phyloP scores from a whole-genome alignment of 2,888 invertebrate genomes.

The Rhamphomyia laevipes region DNA sequence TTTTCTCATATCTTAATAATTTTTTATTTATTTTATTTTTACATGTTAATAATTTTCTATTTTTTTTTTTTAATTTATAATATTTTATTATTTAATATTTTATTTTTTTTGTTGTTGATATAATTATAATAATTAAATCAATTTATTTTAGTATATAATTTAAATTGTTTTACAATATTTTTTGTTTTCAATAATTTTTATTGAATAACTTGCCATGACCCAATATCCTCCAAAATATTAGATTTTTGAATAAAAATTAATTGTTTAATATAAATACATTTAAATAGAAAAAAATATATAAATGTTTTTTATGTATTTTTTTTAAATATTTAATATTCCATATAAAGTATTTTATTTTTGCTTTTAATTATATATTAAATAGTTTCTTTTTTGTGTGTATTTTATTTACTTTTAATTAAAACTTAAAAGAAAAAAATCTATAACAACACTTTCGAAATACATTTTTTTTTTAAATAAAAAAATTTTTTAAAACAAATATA shows the following conservation, averaged over 20 bases:
- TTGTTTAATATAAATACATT: not conserved
- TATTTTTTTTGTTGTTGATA: not conserved
- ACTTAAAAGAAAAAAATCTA: constrained; percentile 7
- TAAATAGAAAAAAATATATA: too few species aligned
- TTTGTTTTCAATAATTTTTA: too few species aligned
- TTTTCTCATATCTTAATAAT: not conserved
- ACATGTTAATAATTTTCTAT: not conserved
- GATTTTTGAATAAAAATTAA: not conserved
- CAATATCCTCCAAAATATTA: not conserved
- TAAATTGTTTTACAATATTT: too few species aligned
- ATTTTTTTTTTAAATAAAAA: too few species aligned
- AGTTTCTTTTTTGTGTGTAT: not conserved
- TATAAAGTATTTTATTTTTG: not conserved
- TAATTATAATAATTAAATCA: not conserved
- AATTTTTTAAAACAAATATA: too few species aligned
- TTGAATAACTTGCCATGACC: too few species aligned
- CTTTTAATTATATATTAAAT: not conserved
- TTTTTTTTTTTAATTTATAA: not conserved
- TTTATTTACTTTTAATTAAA: constrained; percentile 7
- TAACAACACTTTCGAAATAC: not conserved
- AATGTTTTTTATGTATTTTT: too few species aligned
- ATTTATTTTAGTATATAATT: not conserved
- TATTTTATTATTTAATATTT: not conserved
- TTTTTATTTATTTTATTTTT: not conserved
- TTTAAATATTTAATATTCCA: not conserved